phyloP scores from a whole-genome alignment of 2,888 invertebrate genomes.

The Drosophila paramelanica region DNA sequence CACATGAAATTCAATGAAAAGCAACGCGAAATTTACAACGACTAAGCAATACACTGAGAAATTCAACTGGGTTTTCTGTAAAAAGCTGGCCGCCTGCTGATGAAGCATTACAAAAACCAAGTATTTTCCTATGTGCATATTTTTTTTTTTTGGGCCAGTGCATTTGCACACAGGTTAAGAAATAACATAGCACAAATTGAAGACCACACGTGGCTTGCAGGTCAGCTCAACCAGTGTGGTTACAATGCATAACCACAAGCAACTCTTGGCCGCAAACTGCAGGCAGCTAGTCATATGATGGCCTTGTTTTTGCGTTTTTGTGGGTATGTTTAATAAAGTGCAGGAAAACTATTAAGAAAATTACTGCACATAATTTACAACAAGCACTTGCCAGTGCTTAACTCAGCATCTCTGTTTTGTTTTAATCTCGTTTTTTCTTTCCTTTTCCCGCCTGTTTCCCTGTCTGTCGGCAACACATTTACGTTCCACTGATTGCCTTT shows the following conservation, averaged over 20 bases:
- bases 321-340: slow-evolving; percentile 22
- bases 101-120: slow-evolving; percentile 4
- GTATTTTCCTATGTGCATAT: neutral
- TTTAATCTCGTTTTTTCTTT: neutral
- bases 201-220: slow-evolving; percentile 25
- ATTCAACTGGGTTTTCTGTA: slow-evolving; percentile 8
- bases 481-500: slow-evolving; percentile 49
- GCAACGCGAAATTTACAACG: slow-evolving; percentile 13
- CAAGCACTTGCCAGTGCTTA: slow-evolving; percentile 19
- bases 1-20: slow-evolving; percentile 51
- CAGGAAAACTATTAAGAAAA: slow-evolving; percentile 72
- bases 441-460: neutral
- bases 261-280: slow-evolving; percentile 27
- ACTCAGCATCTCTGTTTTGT: slow-evolving; percentile 1
- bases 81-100: neutral
- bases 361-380: slow-evolving; percentile 63
- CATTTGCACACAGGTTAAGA: slow-evolving; percentile 8
- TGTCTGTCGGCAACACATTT: slow-evolving; percentile 23
- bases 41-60: slow-evolving; percentile 24
- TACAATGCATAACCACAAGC: slow-evolving; percentile 40
- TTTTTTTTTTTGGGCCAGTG: slow-evolving; percentile 3
- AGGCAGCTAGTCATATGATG: slow-evolving; percentile 12
- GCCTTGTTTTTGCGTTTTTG: neutral
- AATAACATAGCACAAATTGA: slow-evolving; percentile 14
- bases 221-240: slow-evolving; percentile 4